A percentile compares a stretch with the other conserved stretches of the same genome.
phyloP scores from a whole-genome alignment of 2,797 vertebrate species.

The Thalassophryne amazonica region DNA sequence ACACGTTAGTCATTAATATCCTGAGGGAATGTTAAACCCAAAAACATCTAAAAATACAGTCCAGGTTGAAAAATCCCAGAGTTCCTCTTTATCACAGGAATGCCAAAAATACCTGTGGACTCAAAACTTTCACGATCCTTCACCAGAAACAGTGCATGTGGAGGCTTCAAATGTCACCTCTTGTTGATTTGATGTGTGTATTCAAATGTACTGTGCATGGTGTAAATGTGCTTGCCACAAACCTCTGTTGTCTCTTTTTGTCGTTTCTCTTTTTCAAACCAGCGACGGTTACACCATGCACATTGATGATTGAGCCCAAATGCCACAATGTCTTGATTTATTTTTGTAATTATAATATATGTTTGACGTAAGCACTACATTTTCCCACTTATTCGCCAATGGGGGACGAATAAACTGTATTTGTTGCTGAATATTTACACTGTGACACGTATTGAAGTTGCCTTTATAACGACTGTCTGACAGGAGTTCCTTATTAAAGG shows the following conservation, averaged over 20 bases:
- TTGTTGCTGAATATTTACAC: slow-evolving; percentile 53
- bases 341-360: slow-evolving; percentile 49
- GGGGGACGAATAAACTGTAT: slow-evolving; percentile 24
- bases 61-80: too few species aligned
- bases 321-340: slow-evolving; percentile 34
- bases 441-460: slow-evolving; percentile 66
- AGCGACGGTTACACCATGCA: slow-evolving; percentile 46
- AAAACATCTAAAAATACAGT: too few species aligned
- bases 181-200: slow-evolving; percentile 47
- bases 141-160: too few species aligned
- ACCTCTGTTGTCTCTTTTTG: slow-evolving; percentile 45
- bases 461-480: slow-evolving; percentile 64
- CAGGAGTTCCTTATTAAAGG: slow-evolving; percentile 29
- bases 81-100: too few species aligned
- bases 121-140: too few species aligned
- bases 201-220: slow-evolving; percentile 54
- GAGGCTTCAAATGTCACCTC: too few species aligned
- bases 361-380: slow-evolving; percentile 50
- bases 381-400: slow-evolving; percentile 18
- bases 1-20: too few species aligned
- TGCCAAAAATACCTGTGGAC: too few species aligned
- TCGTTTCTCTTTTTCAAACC: slow-evolving; percentile 47
- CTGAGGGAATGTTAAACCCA: too few species aligned
- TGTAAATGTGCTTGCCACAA: slow-evolving; percentile 62
- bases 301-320: slow-evolving; percentile 42